Evolutionary conservation across 2,797 vertebrate genomes (phyloP), one percentile per base, ranked within the genome.

Genomic region (Danio albolineatus): DNA sequence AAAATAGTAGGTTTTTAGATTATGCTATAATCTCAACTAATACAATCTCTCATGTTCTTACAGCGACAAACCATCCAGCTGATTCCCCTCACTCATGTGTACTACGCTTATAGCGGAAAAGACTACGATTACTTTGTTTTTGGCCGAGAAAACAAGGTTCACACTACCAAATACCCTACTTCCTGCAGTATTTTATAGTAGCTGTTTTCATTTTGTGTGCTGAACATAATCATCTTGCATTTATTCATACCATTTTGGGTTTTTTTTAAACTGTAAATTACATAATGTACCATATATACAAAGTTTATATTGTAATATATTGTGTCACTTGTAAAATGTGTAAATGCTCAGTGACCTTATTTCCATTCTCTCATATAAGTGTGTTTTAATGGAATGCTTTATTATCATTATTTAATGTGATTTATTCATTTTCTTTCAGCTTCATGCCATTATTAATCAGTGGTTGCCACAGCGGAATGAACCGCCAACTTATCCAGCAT

Each of bases 1-100:
- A 28, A 28, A 28, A 28, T 28, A 28, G 3, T 28, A 28, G 28
- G 28, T 28, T 28, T 28, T 28, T 28, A 28, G 28, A 28, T 1
- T 28, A 3, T 28, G 28, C 1, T 28, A 3, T 28, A 1, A 28
- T 28, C 28, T 1, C 28, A 28, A 28, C 28, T 28, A 28, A 28
- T 28, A 28, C 28, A 28, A 28, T 28, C 6, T 60, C 12, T 69
- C 5, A 0, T 69, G 78, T 43, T 85, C 44, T 78, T 53, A 39
- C 85, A 96, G 95, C 89, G 92, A 65, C 96, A 96, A 87, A 94
- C 91, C 44, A 87, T 96, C 1, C 95, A 96, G 89, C 85, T 96
- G 83, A 91, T 96, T 62, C 96, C 95, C 0, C 89, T 96, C 84
- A 96, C 96, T 0, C 95, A 94, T 46, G 95, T 94, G 0, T 85